These are phyloP conservation scores for Lagorchestes hirsutus DNA, from an alignment of 2,797 vertebrate species.

Conservation along the genomic window DNA sequence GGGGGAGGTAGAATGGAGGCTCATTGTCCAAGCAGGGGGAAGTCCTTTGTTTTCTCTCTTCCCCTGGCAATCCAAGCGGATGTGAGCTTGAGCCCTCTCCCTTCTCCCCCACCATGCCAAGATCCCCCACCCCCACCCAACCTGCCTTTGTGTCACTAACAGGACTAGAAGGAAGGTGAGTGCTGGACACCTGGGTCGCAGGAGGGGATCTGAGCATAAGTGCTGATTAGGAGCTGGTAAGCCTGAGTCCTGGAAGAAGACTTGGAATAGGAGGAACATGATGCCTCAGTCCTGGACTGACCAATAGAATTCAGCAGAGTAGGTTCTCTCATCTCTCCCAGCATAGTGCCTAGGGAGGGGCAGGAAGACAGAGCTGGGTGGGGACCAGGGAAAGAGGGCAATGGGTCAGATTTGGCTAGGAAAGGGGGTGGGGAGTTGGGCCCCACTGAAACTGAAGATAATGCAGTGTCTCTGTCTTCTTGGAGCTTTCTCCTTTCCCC, in stretches of 20 bases:
- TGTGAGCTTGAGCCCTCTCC: conserved; percentile 70
- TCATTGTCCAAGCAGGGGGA: conserved; percentile 78
- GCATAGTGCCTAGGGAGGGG: conserved; percentile 56
- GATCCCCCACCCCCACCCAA: conserved; percentile 51
- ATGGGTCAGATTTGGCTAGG: conserved; percentile 68
- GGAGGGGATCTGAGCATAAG: neutral
- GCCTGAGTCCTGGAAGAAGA: neutral
- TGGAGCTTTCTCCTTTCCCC: conserved; percentile 35
- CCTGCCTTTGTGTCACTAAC: conserved; percentile 56
- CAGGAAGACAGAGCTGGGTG: conserved; percentile 78
- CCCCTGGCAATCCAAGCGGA: conserved; percentile 80
- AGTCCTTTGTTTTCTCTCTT: conserved; percentile 82
- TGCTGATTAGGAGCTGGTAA: neutral
- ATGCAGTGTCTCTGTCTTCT: conserved; percentile 61
- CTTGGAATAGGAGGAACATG: neutral
- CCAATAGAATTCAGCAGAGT: conserved; percentile 44
- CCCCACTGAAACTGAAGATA: conserved; percentile 67
- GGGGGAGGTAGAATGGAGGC: conserved; percentile 34
- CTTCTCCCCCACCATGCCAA: conserved; percentile 56
- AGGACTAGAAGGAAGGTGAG: conserved; percentile 32
- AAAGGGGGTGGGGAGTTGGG: conserved; percentile 43
- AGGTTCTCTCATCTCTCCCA: conserved; percentile 7
- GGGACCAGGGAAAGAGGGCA: conserved; percentile 64
- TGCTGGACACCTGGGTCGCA: neutral
- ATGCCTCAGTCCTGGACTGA: conserved; percentile 18